Percentiles rank a stretch among this genome's conserved stretches.
These are phyloP conservation scores for Cyaniris semiargus DNA, from an alignment of 2,888 invertebrate species.

Conservation along the genomic window DNA sequence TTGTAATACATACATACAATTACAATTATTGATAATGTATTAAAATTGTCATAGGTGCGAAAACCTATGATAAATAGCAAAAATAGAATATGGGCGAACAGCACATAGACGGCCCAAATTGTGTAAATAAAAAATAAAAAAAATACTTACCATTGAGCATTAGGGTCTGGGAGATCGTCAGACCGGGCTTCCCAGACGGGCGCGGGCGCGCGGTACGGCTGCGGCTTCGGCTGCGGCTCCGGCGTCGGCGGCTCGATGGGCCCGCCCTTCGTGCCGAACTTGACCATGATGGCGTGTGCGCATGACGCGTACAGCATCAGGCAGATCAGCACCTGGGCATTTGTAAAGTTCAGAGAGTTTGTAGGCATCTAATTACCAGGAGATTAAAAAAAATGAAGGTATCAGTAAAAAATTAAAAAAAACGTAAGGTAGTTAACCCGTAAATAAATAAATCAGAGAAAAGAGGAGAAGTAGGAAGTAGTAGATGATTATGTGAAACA, in stretches of 20 bases:
- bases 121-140: too few species aligned
- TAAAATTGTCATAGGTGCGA: too few species aligned
- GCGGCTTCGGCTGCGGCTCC: constrained; percentile 68
- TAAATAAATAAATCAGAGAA: too few species aligned
- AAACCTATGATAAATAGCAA: too few species aligned
- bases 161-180: constrained; percentile 81
- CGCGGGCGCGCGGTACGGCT: constrained; percentile 79
- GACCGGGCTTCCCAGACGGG: constrained; percentile 82
- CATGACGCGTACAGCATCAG: constrained; percentile 69
- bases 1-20: constrained; percentile 50
- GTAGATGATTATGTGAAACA: too few species aligned
- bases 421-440: too few species aligned
- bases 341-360: not conserved
- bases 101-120: too few species aligned
- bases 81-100: too few species aligned
- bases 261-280: constrained; percentile 82
- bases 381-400: too few species aligned
- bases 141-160: constrained; percentile 77
- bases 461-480: too few species aligned
- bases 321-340: constrained; percentile 66
- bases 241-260: constrained; percentile 82
- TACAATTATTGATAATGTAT: too few species aligned
- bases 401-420: too few species aligned
- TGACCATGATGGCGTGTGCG: constrained; percentile 81
- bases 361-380: not conserved